These are phyloP conservation scores for Aphelocoma californica DNA, from an alignment of 2,797 vertebrate genomes.

Conservation along the genomic window DNA sequence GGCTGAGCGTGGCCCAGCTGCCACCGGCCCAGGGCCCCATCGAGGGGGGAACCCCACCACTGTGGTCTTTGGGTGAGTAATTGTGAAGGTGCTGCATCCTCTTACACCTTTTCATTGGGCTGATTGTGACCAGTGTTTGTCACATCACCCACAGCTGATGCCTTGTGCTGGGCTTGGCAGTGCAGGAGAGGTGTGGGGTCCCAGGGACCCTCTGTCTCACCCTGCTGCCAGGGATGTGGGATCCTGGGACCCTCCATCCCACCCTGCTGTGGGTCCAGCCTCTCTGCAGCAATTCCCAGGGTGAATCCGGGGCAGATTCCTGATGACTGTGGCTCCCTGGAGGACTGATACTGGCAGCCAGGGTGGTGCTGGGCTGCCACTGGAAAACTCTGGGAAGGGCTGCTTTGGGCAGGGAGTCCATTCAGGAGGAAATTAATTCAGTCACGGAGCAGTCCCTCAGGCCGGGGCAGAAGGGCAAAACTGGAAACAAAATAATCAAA, in stretches of 20 bases:
- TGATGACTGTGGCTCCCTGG: accelerated
- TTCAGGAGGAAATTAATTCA: background rate
- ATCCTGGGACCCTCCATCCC: background rate
- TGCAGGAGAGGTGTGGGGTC: no score
- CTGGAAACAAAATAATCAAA: background rate
- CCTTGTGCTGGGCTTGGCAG: background rate
- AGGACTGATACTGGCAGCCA: accelerated
- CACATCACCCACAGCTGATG: accelerated
- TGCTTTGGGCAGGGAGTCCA: background rate
- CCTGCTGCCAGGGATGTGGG: background rate
- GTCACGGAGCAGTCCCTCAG: background rate
- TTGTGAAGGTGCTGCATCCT: accelerated
- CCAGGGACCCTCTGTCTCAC: background rate
- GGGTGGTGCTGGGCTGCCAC: background rate
- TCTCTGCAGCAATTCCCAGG: background rate
- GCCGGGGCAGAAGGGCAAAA: background rate
- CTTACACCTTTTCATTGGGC: accelerated
- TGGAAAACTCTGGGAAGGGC: background rate
- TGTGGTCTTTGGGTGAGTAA: no score
- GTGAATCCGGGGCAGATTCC: accelerated
- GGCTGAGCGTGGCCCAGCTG: background rate
- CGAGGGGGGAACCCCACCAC: accelerated
- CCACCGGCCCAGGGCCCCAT: accelerated
- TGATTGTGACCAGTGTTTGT: accelerated
- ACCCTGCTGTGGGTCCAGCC: background rate